Percentiles rank a stretch among this genome's conserved stretches.
phyloP scores from a whole-genome alignment of 2,888 invertebrate species.

The Pherbina coryleti region DNA sequence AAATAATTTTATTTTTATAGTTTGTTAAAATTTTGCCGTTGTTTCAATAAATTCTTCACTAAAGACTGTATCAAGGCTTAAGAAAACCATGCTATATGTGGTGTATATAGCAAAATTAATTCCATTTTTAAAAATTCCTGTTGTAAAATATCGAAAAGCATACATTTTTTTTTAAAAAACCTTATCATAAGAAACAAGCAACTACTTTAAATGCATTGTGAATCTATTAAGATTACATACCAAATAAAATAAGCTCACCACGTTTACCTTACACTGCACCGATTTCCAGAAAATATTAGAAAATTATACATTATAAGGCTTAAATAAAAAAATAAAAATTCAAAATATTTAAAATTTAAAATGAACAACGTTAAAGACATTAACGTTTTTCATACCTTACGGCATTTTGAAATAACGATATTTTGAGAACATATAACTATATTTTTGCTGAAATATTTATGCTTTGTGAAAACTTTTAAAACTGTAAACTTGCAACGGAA shows the following conservation, averaged over 20 bases:
- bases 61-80: too few species aligned
- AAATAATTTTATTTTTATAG: neutral
- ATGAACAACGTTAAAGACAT: neutral
- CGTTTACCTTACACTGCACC: slow-evolving; percentile 26
- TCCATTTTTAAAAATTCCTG: too few species aligned
- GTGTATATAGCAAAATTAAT: too few species aligned
- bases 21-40: neutral
- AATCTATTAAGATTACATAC: neutral
- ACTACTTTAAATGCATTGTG: too few species aligned
- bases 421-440: neutral
- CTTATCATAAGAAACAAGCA: too few species aligned
- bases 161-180: too few species aligned
- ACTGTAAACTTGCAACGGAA: slow-evolving; percentile 7
- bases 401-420: neutral
- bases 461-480: neutral
- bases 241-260: neutral
- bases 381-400: too few species aligned
- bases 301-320: neutral
- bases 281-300: slow-evolving; percentile 4
- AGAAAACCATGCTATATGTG: too few species aligned
- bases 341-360: neutral
- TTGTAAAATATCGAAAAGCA: too few species aligned
- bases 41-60: too few species aligned
- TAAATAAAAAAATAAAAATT: neutral
- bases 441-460: slow-evolving; percentile 31